Conservation (phyloP, 2,888 invertebrate species). For the Plutella xylostella region DNA sequence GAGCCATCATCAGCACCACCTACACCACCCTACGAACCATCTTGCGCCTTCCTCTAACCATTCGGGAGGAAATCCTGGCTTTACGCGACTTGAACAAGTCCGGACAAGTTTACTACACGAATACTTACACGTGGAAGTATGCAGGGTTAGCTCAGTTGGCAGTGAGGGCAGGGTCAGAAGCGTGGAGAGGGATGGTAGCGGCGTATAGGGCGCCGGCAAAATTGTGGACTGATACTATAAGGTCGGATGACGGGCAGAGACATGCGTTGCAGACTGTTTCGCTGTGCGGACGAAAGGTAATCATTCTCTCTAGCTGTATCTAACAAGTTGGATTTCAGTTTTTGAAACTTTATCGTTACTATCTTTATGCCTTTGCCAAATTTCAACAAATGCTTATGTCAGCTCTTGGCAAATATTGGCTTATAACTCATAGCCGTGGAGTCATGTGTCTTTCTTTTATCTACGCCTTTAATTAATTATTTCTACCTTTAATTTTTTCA, state of each 20-base stretch:
- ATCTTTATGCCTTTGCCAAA: too few relatives aligned
- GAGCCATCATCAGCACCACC: constrained; percentile 28
- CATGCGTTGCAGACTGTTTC: constrained; percentile 73
- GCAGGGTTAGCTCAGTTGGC: constrained; percentile 48
- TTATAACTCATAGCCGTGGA: too few relatives aligned
- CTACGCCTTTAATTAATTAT: too few relatives aligned
- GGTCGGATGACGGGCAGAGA: constrained; percentile 63
- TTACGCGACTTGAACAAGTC: constrained; percentile 37
- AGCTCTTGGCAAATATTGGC: too few relatives aligned
- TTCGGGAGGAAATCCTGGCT: constrained; percentile 44
- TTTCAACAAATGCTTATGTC: neutral
- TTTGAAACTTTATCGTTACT: too few relatives aligned
- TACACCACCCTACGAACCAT: constrained; percentile 28
- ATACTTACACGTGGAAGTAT: constrained; percentile 55
- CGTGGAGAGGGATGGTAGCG: constrained; percentile 37
- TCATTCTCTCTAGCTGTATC: too few relatives aligned
- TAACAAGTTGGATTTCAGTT: too few relatives aligned
- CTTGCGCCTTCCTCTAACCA: constrained; percentile 35
- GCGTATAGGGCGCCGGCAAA: constrained; percentile 48
- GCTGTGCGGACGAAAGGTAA: constrained; percentile 75
- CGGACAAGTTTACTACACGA: constrained; percentile 38
- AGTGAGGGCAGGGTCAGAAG: constrained; percentile 40
- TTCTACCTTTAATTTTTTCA: too few relatives aligned
- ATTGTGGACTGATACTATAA: constrained; percentile 68
- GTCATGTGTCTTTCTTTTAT: too few relatives aligned